Percentiles rank a stretch among this genome's conserved stretches.
Evolutionary conservation across 2,113 vertebrate genomes (phyloP).

Genomic region (Ploceus nigricollis): DNA sequence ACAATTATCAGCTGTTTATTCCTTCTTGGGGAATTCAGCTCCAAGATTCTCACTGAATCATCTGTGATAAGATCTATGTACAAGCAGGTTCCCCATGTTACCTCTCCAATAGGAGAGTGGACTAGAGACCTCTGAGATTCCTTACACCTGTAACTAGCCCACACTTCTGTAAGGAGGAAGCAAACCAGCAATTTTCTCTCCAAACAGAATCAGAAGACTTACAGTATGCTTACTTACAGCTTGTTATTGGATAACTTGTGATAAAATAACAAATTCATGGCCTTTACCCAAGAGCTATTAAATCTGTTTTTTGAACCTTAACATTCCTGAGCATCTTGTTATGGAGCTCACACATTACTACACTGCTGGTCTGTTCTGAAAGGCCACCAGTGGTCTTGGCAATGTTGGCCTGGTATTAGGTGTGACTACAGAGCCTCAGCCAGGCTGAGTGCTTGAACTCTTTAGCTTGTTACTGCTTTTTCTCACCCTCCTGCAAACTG

Average conservation of each 20-base stretch:
- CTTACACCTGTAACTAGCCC: not conserved
- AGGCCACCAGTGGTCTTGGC: not conserved
- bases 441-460: not conserved
- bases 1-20: not conserved
- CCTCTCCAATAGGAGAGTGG: not conserved
- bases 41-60: not conserved
- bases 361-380: not conserved
- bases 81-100: not conserved
- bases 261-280: not conserved
- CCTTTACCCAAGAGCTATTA: not conserved
- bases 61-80: not conserved
- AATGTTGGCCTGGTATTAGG: not conserved
- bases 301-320: not conserved
- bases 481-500: not conserved
- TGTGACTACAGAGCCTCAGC: not conserved
- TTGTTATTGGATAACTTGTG: not conserved
- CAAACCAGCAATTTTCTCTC: not conserved
- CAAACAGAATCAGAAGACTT: not conserved
- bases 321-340: not conserved
- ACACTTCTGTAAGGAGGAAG: not conserved
- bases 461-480: not conserved
- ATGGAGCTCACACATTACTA: not conserved
- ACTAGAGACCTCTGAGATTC: not conserved
- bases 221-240: not conserved
- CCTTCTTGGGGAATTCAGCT: not conserved